Conservation (phyloP, 2,113 vertebrate genomes). For the Saguinus imperator region DNA sequence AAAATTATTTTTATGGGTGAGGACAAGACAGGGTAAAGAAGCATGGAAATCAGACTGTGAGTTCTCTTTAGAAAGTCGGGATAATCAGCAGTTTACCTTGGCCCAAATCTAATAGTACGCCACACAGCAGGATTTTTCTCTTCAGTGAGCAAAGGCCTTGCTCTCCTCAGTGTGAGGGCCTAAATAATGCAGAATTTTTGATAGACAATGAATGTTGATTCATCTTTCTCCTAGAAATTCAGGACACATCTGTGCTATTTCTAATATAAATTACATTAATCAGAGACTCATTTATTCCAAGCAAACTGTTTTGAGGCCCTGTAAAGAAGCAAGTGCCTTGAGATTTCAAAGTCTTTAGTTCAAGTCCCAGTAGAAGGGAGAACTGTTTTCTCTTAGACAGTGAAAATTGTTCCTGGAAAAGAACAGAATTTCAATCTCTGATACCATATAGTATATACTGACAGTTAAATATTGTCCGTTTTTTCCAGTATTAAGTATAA, state of each 20-base stretch:
- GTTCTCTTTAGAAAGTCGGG: not conserved
- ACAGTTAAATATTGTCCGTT: not conserved
- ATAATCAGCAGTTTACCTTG: not conserved
- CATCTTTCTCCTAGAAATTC: constrained; percentile 21
- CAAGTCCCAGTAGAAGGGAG: not conserved
- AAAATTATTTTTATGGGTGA: constrained; percentile 48
- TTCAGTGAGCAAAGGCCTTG: not conserved
- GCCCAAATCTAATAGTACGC: not conserved
- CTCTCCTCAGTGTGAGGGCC: not conserved
- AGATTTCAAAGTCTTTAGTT: not conserved
- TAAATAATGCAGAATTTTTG: not conserved
- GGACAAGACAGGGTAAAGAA: constrained; percentile 7
- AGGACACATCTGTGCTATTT: not conserved
- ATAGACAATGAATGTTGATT: not conserved
- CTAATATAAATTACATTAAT: constrained; percentile 45
- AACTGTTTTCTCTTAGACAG: not conserved
- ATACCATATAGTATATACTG: too few species aligned
- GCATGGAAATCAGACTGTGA: not conserved
- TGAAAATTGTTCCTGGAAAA: constrained; percentile 7
- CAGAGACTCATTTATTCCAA: constrained; percentile 41
- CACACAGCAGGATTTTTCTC: not conserved
- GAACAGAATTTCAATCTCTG: not conserved
- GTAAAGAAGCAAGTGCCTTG: not conserved
- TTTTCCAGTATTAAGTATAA: not conserved
- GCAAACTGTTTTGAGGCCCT: not conserved